Evolutionary conservation across 2,113 vertebrate genomes (phyloP).

Genomic region (Zootoca vivipara): DNA sequence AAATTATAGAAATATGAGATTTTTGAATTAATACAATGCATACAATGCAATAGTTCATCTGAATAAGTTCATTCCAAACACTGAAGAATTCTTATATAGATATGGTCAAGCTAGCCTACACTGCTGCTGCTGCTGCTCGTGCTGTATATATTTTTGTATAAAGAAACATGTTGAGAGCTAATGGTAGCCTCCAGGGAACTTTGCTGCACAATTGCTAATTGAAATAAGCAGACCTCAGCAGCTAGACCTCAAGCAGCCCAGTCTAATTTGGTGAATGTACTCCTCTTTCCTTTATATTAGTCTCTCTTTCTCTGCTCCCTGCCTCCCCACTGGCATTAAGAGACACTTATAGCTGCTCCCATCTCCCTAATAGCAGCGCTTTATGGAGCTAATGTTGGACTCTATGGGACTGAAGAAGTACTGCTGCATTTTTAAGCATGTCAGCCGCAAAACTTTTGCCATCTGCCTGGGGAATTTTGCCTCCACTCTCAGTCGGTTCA

Average conservation of each 20-base stretch:
- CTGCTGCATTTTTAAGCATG: neutral
- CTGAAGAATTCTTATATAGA: neutral
- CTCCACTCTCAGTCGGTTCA: conserved; percentile 33
- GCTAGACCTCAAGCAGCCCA: conserved; percentile 45
- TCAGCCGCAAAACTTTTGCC: conserved; percentile 40
- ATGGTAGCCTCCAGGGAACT: conserved; percentile 47
- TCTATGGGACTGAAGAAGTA: conserved; percentile 42
- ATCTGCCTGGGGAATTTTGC: conserved; percentile 53
- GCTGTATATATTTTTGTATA: neutral
- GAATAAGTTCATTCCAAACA: too few species aligned
- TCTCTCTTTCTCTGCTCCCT: conserved; percentile 41
- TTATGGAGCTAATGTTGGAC: conserved; percentile 45
- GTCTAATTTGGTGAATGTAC: conserved; percentile 24
- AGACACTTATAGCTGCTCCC: conserved; percentile 51
- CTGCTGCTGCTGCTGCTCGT: neutral
- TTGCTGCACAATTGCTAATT: conserved; percentile 45
- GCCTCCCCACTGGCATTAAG: conserved; percentile 49
- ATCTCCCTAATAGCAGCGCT: conserved; percentile 32
- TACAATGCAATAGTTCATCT: too few species aligned
- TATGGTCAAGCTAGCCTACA: neutral
- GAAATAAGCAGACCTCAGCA: conserved; percentile 62
- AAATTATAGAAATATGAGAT: too few species aligned
- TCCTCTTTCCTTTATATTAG: conserved; percentile 43
- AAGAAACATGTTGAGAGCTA: conserved; percentile 42
- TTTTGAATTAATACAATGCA: too few species aligned